Evolutionary conservation across 2,888 invertebrate genomes (phyloP).

Genomic region (Drosophila borborema): DNA sequence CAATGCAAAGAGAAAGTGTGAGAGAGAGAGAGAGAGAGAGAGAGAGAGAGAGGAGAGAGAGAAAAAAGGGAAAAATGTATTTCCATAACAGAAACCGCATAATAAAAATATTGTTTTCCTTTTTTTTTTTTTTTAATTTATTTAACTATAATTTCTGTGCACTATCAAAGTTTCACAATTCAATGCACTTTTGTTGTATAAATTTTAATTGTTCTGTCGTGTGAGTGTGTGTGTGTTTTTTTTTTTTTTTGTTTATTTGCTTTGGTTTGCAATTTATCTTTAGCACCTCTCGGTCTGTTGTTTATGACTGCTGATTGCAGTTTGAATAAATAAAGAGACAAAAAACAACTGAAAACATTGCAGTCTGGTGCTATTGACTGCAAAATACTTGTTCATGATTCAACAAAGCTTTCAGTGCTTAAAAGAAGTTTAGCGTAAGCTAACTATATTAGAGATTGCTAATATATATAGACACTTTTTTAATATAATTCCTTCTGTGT

Average conservation of each 20-base stretch:
- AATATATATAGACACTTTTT: too few relatives aligned
- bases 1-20: background rate
- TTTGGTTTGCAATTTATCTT: conserved; percentile 18
- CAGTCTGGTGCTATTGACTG: background rate
- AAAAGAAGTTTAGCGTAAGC: too few relatives aligned
- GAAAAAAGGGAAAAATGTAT: background rate
- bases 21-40: too few relatives aligned
- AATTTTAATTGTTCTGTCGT: conserved; percentile 14
- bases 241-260: background rate
- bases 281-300: conserved; percentile 11
- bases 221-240: background rate
- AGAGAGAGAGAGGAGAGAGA: too few relatives aligned
- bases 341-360: background rate
- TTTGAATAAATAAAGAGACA: background rate
- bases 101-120: background rate
- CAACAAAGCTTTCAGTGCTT: too few relatives aligned
- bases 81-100: background rate
- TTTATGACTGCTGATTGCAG: conserved; percentile 11
- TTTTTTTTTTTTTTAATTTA: background rate
- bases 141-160: background rate
- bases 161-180: conserved; percentile 55
- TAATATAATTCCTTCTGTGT: too few relatives aligned
- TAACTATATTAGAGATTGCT: too few relatives aligned
- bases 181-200: conserved; percentile 33
- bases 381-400: background rate